phyloP scores from a whole-genome alignment of 2,888 invertebrate species.

The Papilio demoleus region DNA sequence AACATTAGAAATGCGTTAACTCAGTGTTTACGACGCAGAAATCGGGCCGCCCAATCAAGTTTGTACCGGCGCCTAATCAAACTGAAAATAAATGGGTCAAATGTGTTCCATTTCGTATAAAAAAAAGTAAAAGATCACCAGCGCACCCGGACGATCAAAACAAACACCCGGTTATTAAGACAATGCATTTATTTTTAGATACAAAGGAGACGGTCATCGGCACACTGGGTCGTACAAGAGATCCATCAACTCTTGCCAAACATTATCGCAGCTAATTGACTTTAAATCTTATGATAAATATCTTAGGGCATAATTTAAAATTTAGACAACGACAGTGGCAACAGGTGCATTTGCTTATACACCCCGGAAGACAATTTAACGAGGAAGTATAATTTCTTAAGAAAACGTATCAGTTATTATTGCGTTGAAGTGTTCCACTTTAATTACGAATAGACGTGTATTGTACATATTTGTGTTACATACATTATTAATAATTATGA shows the following conservation, averaged over 20 bases:
- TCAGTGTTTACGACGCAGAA: constrained; percentile 19
- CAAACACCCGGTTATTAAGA: constrained; percentile 51
- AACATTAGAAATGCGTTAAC: constrained; percentile 29
- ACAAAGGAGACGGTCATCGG: constrained; percentile 44
- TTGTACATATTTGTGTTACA: too few species aligned
- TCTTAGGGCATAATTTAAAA: constrained; percentile 20
- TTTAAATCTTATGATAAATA: constrained; percentile 21
- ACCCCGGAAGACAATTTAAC: constrained; percentile 46
- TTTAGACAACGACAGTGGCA: not conserved
- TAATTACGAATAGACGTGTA: constrained; percentile 48
- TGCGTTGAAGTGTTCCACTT: constrained; percentile 45
- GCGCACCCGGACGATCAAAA: constrained; percentile 40
- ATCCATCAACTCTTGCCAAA: constrained; percentile 42
- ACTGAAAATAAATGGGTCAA: constrained; percentile 33
- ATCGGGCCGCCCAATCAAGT: constrained; percentile 32
- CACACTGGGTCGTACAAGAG: constrained; percentile 44
- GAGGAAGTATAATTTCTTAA: constrained; percentile 49
- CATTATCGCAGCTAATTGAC: constrained; percentile 27
- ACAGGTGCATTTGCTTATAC: constrained; percentile 37
- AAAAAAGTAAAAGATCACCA: constrained; percentile 33
- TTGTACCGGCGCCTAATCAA: constrained; percentile 36
- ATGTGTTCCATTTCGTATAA: constrained; percentile 28
- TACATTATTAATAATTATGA: not conserved
- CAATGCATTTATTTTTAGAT: constrained; percentile 52
- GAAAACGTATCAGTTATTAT: constrained; percentile 46